Conservation (phyloP, 2,113 vertebrate genomes). For the Trematocara stigmaticum region DNA sequence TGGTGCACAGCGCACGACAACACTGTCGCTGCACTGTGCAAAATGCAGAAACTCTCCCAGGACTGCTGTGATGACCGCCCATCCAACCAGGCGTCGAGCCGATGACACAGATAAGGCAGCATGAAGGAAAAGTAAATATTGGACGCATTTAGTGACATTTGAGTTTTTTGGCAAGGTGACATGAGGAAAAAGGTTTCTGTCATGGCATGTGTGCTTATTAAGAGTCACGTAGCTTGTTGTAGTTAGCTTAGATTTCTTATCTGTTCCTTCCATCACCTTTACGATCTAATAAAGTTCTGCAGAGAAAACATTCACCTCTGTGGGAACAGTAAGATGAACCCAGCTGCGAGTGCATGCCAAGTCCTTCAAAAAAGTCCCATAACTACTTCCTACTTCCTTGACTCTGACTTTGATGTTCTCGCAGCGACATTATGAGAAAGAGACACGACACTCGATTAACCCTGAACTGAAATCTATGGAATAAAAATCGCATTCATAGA, state of each 20-base stretch:
- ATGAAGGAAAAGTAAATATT: neutral
- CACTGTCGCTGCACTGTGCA: neutral
- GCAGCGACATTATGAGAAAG: neutral
- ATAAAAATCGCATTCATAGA: neutral
- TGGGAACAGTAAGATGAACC: neutral
- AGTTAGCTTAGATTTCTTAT: neutral
- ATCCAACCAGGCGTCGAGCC: neutral
- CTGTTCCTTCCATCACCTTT: neutral
- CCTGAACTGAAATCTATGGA: neutral
- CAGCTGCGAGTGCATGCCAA: neutral
- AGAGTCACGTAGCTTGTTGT: neutral
- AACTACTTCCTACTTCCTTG: neutral
- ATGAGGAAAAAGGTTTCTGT: neutral
- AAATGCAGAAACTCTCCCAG: neutral
- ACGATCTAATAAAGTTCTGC: neutral
- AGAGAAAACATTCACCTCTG: neutral
- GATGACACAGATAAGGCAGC: neutral
- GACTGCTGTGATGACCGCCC: neutral
- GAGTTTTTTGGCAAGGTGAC: neutral
- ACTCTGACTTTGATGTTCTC: rapidly evolving
- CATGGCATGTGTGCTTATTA: neutral
- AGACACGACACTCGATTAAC: rapidly evolving
- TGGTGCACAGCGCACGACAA: neutral
- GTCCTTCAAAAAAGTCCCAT: neutral
- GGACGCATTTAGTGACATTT: neutral